A percentile compares a stretch with the other conserved stretches of the same genome.
Conservation (phyloP, 2,797 vertebrate species). For the Tangara arthus region DNA sequence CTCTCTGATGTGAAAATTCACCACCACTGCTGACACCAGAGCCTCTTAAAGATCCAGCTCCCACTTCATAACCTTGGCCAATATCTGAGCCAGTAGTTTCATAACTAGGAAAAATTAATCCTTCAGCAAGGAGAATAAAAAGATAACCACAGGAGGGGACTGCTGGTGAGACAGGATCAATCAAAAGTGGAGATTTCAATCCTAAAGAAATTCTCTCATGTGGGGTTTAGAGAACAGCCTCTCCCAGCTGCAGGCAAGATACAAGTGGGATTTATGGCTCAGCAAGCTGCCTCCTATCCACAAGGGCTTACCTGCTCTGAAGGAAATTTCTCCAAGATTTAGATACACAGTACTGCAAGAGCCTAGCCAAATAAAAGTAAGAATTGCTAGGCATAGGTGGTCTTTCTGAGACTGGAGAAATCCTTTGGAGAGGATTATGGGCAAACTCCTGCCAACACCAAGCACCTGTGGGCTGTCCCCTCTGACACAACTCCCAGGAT, state of each 20-base stretch:
- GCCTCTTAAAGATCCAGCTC: not conserved
- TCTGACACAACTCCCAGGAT: not conserved
- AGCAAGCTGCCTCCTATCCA: not conserved
- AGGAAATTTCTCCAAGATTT: not conserved
- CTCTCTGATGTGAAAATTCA: not conserved
- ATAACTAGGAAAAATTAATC: not conserved
- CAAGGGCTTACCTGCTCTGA: not conserved
- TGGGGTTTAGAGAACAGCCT: not conserved
- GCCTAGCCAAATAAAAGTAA: not conserved
- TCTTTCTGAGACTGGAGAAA: not conserved
- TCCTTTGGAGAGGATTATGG: not conserved
- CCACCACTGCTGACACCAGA: not conserved
- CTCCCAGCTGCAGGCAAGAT: not conserved
- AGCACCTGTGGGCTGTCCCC: not conserved
- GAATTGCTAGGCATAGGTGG: not conserved
- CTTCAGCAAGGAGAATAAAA: not conserved
- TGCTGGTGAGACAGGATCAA: not conserved
- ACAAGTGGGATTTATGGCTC: not conserved
- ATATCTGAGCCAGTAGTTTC: not conserved
- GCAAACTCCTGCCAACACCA: not conserved
- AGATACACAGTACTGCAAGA: not conserved
- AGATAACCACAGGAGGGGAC: not conserved
- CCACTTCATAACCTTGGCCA: not conserved
- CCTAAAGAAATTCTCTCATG: not conserved
- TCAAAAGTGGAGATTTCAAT: not conserved